Evolutionary conservation across 2,888 invertebrate genomes (phyloP).

Genomic region (Salticus scenicus): DNA sequence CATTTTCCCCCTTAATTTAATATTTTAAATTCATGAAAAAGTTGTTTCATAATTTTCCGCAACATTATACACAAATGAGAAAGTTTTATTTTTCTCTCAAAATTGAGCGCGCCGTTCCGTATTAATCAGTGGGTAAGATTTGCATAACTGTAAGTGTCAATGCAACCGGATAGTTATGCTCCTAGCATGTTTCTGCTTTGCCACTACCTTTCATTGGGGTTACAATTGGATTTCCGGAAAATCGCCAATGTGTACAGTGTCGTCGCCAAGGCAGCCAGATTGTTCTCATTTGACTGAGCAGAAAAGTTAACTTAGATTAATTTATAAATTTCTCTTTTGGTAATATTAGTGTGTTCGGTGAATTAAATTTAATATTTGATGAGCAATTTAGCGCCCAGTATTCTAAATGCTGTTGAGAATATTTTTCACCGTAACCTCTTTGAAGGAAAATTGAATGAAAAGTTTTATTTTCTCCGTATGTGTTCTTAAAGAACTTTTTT

Average conservation of each 20-base stretch:
- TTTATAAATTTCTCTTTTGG: too few species aligned
- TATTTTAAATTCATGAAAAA: too few species aligned
- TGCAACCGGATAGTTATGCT: slow-evolving; percentile 32
- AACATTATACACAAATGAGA: background rate
- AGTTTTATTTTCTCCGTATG: too few species aligned
- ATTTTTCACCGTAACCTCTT: too few species aligned
- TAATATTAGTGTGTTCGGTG: too few species aligned
- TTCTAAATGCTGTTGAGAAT: too few species aligned
- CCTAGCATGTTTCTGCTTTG: slow-evolving; percentile 57
- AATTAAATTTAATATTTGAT: too few species aligned
- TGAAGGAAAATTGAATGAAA: too few species aligned
- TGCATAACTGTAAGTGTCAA: slow-evolving; percentile 32
- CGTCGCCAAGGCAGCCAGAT: slow-evolving; percentile 23
- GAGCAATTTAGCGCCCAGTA: too few species aligned
- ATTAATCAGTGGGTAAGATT: slow-evolving; percentile 17
- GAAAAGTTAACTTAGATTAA: background rate
- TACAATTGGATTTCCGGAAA: slow-evolving; percentile 18
- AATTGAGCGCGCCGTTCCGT: background rate
- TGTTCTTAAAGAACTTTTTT: too few species aligned
- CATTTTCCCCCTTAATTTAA: too few species aligned
- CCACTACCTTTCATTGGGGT: slow-evolving; percentile 43
- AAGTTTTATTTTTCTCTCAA: background rate
- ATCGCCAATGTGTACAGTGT: slow-evolving; percentile 36
- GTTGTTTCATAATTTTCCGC: too few species aligned
- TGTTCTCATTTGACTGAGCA: background rate